phyloP scores from a whole-genome alignment of 2,113 vertebrate species.

The Pipra filicauda region DNA sequence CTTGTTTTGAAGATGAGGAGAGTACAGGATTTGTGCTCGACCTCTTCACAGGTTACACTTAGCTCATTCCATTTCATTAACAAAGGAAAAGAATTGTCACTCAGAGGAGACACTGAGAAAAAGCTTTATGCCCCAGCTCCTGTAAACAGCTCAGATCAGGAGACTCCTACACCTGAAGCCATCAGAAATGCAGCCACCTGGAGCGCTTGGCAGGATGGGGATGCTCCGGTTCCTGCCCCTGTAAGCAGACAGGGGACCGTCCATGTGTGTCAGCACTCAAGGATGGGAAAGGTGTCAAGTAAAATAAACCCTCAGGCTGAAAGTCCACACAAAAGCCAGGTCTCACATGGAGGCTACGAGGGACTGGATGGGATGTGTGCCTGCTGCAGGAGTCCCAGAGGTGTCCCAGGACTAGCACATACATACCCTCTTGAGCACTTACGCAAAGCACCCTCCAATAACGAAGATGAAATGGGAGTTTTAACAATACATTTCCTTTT shows the following conservation, averaged over 20 bases:
- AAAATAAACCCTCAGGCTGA: not conserved
- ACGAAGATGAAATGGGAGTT: not conserved
- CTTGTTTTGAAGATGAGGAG: not conserved
- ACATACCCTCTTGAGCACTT: not conserved
- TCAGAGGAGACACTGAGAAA: not conserved
- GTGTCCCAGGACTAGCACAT: not conserved
- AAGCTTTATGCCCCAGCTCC: not conserved
- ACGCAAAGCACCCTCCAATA: not conserved
- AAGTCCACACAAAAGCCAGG: not conserved
- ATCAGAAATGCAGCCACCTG: not conserved
- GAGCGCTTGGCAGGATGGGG: not conserved
- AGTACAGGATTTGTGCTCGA: conserved; percentile 7
- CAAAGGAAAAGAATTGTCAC: not conserved
- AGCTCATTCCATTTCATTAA: not conserved
- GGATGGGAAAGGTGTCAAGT: not conserved
- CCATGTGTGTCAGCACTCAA: not conserved
- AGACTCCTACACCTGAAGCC: not conserved
- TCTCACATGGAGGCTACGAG: not conserved
- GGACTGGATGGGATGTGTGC: not conserved
- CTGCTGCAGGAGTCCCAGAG: not conserved
- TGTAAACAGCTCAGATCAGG: not conserved
- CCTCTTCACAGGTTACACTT: conserved; percentile 19
- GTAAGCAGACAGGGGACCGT: not conserved
- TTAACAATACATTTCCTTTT: not conserved
- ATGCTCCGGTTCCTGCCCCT: not conserved